Conservation (phyloP, 2,797 vertebrate genomes). For the Hydrocynus forskahlii region DNA sequence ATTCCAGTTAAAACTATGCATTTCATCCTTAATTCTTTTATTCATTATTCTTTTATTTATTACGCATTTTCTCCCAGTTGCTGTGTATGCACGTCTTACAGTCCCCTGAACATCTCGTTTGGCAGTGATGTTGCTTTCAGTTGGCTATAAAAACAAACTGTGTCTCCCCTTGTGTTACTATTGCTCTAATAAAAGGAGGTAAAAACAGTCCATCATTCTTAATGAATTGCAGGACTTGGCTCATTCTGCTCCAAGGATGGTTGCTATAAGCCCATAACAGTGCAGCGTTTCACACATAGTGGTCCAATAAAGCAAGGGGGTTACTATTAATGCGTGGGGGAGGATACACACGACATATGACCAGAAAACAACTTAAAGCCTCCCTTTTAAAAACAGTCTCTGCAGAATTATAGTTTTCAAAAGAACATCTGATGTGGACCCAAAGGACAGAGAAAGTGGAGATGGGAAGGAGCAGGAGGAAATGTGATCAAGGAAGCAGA, state of each 20-base stretch:
- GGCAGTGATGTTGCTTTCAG: conserved; percentile 31
- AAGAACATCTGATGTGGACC: conserved; percentile 30
- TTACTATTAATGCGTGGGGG: conserved; percentile 27
- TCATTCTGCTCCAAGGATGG: conserved; percentile 21
- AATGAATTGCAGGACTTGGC: conserved; percentile 16
- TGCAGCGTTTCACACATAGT: conserved; percentile 50
- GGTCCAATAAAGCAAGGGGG: conserved; percentile 28
- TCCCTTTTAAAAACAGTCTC: conserved; percentile 22
- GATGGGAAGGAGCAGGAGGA: not conserved
- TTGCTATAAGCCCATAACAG: conserved; percentile 39
- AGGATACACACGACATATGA: conserved; percentile 27
- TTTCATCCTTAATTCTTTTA: conserved; percentile 29
- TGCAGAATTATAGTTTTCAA: conserved; percentile 7
- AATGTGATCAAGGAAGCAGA: conserved; percentile 11
- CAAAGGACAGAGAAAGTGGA: conserved; percentile 21
- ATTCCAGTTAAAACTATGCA: conserved; percentile 58
- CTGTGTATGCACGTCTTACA: conserved; percentile 36
- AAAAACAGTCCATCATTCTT: conserved; percentile 24
- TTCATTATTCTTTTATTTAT: conserved; percentile 37
- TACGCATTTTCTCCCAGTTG: conserved; percentile 40
- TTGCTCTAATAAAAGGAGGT: conserved; percentile 11
- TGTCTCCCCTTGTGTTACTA: conserved; percentile 20
- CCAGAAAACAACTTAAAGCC: conserved; percentile 26
- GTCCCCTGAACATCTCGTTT: conserved; percentile 18
- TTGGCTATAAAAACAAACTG: conserved; percentile 20